A percentile compares a stretch with the other conserved stretches of the same genome.
Conservation (phyloP, 2,888 invertebrate species). For the Alcis repandata region DNA sequence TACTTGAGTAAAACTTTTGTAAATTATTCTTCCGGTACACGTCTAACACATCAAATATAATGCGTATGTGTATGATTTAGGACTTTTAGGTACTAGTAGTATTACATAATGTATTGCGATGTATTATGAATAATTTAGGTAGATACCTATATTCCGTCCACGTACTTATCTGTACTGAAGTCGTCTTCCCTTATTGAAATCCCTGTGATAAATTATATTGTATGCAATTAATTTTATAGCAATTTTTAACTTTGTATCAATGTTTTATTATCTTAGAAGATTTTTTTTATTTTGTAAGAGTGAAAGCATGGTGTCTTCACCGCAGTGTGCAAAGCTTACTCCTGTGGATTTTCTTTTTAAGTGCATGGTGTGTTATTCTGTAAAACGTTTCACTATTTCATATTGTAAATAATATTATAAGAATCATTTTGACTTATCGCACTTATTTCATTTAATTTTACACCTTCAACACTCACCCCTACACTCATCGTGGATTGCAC, state of each 20-base stretch:
- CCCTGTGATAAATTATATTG: conserved; percentile 71
- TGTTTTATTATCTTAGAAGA: conserved; percentile 55
- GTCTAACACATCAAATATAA: not conserved
- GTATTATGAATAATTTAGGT: conserved; percentile 9
- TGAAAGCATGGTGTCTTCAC: conserved; percentile 78
- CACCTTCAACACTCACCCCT: conserved; percentile 73
- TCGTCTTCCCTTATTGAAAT: conserved; percentile 69
- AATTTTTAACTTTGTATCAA: conserved; percentile 55
- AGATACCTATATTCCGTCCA: conserved; percentile 63
- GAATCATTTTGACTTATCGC: conserved; percentile 82
- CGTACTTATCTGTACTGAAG: conserved; percentile 55
- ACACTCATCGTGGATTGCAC: conserved; percentile 60
- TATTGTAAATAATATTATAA: conserved; percentile 83
- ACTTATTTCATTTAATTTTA: conserved; percentile 82
- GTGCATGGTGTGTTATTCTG: conserved; percentile 86
- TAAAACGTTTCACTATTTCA: conserved; percentile 63
- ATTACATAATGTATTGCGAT: not conserved
- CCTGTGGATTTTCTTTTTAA: conserved; percentile 75
- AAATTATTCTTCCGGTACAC: conserved; percentile 25
- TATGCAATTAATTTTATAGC: conserved; percentile 52
- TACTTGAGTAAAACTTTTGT: conserved; percentile 7
- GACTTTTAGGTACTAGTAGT: too few relatives aligned
- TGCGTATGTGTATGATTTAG: not conserved
- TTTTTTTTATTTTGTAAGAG: conserved; percentile 57
- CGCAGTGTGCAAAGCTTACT: conserved; percentile 81